Percentiles rank a stretch among this genome's conserved stretches.
phyloP scores from a whole-genome alignment of 2,888 invertebrate genomes.

The Sericinus montela region DNA sequence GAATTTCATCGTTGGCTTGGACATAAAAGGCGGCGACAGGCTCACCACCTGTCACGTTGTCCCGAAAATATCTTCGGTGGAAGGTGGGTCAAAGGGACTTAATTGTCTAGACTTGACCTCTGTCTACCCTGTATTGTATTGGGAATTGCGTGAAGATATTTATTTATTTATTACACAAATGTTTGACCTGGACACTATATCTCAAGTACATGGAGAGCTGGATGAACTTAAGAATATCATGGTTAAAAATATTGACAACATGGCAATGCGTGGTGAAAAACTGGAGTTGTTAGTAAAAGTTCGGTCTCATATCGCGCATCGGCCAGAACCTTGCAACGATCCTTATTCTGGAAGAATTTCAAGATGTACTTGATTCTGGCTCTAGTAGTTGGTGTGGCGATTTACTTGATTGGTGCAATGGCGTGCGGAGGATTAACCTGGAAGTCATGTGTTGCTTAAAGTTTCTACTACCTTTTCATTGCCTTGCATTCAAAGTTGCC shows the following conservation, averaged over 20 bases:
- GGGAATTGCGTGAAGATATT: no score
- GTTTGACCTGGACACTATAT: no score
- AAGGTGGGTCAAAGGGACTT: no score
- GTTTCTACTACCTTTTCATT: not conserved
- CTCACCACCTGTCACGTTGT: no score
- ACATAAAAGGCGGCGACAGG: no score
- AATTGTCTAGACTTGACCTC: no score
- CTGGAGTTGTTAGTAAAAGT: conserved; percentile 95
- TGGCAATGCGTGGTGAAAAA: conserved; percentile 93
- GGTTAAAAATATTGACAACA: conserved; percentile 87
- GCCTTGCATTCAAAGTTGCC: not conserved
- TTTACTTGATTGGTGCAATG: conserved; percentile 93
- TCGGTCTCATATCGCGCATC: conserved; percentile 92
- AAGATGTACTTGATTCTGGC: conserved; percentile 89
- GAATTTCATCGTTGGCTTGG: no score
- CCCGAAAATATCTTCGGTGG: no score
- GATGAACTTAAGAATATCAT: no score
- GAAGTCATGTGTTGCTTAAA: conserved; percentile 82
- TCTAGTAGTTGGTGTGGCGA: conserved; percentile 83
- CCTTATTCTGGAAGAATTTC: conserved; percentile 96
- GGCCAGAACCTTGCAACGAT: conserved; percentile 90
- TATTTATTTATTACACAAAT: no score
- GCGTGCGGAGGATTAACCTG: conserved; percentile 92
- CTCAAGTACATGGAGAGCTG: no score
- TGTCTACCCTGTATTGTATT: no score